Evolutionary conservation across 2,113 vertebrate genomes (phyloP).

Genomic region (Myrmophylax atrothorax): DNA sequence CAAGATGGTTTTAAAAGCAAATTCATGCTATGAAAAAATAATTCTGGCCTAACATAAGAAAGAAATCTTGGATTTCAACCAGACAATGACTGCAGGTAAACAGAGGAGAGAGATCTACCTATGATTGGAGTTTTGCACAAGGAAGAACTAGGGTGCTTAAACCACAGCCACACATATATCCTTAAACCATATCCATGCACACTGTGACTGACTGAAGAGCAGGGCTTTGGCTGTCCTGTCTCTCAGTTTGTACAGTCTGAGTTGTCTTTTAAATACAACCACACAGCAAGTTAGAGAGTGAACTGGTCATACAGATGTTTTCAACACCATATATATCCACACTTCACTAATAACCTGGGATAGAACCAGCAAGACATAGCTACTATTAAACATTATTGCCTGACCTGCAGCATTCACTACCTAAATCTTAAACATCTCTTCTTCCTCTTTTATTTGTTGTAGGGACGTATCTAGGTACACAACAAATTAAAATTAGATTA

Average conservation of each 20-base stretch:
- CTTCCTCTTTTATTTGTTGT: neutral
- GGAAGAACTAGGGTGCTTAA: neutral
- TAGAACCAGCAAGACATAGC: neutral
- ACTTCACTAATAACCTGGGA: neutral
- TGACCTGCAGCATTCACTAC: neutral
- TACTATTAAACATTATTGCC: neutral
- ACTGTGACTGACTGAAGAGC: neutral
- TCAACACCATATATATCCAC: neutral
- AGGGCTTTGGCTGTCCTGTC: neutral
- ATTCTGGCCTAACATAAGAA: neutral
- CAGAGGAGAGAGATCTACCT: neutral
- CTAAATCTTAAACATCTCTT: neutral
- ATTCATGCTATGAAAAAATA: neutral
- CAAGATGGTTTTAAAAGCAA: neutral
- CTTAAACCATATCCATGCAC: neutral
- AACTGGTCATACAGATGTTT: neutral
- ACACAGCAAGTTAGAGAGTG: neutral
- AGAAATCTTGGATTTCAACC: neutral
- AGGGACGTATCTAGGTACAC: neutral
- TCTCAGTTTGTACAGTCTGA: neutral
- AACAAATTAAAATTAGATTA: neutral
- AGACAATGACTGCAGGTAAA: neutral
- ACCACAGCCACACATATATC: neutral
- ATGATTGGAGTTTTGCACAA: neutral
- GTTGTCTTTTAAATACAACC: neutral